Percentiles rank a stretch among this genome's conserved stretches.
These are phyloP conservation scores for Cosmia trapezina DNA, from an alignment of 2,888 invertebrate genomes.

Conservation along the genomic window DNA sequence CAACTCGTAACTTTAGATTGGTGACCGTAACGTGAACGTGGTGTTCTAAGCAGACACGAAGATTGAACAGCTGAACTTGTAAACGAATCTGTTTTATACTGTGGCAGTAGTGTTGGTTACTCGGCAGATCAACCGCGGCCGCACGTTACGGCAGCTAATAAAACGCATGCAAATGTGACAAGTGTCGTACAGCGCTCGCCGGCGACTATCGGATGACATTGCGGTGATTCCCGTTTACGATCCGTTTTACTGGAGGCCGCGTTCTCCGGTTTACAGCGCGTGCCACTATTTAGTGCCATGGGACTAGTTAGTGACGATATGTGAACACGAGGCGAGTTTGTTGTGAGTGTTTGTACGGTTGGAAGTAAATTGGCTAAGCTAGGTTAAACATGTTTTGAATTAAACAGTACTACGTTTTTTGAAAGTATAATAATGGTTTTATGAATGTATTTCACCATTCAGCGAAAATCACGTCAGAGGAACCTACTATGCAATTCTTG, in stretches of 20 bases:
- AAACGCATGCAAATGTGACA: constrained; percentile 47
- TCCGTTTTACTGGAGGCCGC: constrained; percentile 44
- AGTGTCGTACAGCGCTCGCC: constrained; percentile 15
- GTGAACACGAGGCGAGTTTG: constrained; percentile 31
- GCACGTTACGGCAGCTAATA: constrained; percentile 29
- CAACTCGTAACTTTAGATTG: constrained; percentile 2
- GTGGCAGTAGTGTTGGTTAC: constrained; percentile 1
- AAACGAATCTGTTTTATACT: too few species aligned
- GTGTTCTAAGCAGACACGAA: too few species aligned
- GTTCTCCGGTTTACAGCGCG: constrained; percentile 40
- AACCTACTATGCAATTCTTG: not conserved
- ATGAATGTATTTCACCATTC: not conserved
- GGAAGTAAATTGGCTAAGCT: not conserved
- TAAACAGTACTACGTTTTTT: not conserved
- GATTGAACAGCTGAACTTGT: too few species aligned
- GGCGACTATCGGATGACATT: constrained; percentile 21
- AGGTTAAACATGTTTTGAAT: constrained; percentile 1
- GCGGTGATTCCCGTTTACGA: constrained; percentile 59
- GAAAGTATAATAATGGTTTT: not conserved
- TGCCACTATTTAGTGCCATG: constrained; percentile 46
- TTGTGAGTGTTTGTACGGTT: constrained; percentile 12
- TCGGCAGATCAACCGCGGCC: constrained; percentile 2
- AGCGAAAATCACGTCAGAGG: not conserved
- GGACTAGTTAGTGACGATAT: constrained; percentile 39
- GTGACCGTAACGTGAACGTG: not conserved